phyloP scores from a whole-genome alignment of 2,113 vertebrate species.

The Dipodomys ordii region DNA sequence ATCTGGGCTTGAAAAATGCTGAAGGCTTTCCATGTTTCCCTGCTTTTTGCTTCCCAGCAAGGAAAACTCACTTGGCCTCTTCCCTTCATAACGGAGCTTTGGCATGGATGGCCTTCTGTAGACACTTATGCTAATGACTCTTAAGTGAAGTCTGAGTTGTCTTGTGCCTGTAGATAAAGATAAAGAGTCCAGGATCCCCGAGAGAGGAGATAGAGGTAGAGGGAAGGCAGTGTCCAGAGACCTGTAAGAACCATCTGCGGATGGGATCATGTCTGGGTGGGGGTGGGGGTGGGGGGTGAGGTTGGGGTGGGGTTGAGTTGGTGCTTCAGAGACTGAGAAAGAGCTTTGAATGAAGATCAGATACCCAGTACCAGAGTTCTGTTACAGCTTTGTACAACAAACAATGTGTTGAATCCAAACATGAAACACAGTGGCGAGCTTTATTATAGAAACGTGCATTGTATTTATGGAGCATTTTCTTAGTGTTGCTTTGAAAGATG shows the following conservation, averaged over 20 bases:
- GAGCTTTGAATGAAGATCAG: too few relatives aligned
- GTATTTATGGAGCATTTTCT: neutral
- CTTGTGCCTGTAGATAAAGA: accelerated
- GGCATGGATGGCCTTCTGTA: accelerated
- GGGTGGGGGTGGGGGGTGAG: too few relatives aligned
- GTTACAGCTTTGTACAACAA: neutral
- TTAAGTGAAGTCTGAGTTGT: neutral
- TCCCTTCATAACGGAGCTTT: neutral
- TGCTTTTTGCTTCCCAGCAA: neutral
- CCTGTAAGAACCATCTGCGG: neutral
- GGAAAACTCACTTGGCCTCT: neutral
- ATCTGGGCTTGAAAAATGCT: accelerated
- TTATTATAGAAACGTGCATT: neutral
- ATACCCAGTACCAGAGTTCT: neutral
- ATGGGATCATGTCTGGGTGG: neutral
- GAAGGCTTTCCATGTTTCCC: neutral
- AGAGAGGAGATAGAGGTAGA: neutral
- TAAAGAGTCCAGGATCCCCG: accelerated
- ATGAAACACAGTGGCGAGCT: neutral
- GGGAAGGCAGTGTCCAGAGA: too few relatives aligned
- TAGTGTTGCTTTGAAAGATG: neutral
- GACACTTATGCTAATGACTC: too few relatives aligned
- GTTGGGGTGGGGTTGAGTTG: neutral
- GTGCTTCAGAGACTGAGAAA: neutral
- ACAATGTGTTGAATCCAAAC: neutral